These are phyloP conservation scores for Spodoptera litura DNA, from an alignment of 1,140 invertebrate species.

Conservation along the genomic window DNA sequence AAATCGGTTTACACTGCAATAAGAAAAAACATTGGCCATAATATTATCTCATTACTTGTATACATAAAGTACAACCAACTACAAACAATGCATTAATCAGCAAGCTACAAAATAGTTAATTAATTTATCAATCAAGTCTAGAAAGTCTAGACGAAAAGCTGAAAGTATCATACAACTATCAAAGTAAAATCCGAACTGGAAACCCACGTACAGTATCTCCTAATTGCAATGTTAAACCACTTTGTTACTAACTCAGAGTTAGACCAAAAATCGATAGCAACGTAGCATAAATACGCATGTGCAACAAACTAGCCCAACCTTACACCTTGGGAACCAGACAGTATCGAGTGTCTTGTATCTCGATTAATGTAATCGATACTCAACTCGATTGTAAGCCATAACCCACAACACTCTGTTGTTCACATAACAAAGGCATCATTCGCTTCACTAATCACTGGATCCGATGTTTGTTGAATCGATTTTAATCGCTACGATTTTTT, in stretches of 20 bases:
- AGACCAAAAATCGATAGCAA: background rate
- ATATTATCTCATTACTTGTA: too few relatives aligned
- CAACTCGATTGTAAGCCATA: background rate
- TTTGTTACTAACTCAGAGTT: background rate
- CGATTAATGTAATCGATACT: slow-evolving; percentile 1
- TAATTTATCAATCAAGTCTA: too few relatives aligned
- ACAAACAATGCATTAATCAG: too few relatives aligned
- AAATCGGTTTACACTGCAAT: too few relatives aligned
- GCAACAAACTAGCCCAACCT: slow-evolving; percentile 1
- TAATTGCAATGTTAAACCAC: background rate
- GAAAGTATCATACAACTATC: background rate
- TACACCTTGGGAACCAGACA: slow-evolving; percentile 27
- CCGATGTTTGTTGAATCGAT: slow-evolving; percentile 27
- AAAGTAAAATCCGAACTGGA: too few relatives aligned
- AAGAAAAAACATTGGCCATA: too few relatives aligned
- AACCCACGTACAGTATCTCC: too few relatives aligned
- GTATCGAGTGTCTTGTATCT: background rate
- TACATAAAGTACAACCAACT: too few relatives aligned
- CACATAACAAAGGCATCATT: slow-evolving; percentile 23
- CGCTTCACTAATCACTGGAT: slow-evolving; percentile 19
- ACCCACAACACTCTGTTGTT: slow-evolving; percentile 15
- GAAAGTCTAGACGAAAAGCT: too few relatives aligned
- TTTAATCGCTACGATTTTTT: background rate
- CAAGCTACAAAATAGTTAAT: too few relatives aligned
- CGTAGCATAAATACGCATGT: slow-evolving; percentile 11